Evolutionary conservation across 2,797 vertebrate species (phyloP).

Genomic region (Sebastes oblongus): DNA sequence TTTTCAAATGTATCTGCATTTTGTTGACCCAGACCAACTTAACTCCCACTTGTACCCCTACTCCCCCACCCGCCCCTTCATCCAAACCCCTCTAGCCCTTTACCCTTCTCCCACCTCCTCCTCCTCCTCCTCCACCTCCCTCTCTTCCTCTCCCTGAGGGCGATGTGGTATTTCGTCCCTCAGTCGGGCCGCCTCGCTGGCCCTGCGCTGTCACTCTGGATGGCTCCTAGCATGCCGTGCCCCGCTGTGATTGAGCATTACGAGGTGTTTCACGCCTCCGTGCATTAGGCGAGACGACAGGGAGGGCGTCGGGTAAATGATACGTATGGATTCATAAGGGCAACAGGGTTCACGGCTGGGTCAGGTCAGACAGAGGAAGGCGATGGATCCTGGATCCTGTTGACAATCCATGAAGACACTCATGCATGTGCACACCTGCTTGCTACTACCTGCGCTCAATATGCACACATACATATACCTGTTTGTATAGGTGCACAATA

Average conservation of each 20-base stretch:
- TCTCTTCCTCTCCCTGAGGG: constrained; percentile 70
- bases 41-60: constrained; percentile 14
- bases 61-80: not conserved
- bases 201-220: constrained; percentile 74
- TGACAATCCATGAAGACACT: constrained; percentile 33
- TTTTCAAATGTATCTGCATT: not conserved
- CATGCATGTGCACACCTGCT: constrained; percentile 22
- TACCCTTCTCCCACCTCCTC: constrained; percentile 30
- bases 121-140: constrained; percentile 21
- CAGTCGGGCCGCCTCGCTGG: constrained; percentile 40
- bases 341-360: constrained; percentile 83
- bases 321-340: constrained; percentile 84
- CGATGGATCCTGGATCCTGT: not conserved
- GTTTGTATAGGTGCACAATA: not conserved
- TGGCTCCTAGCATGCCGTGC: constrained; percentile 66
- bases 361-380: constrained; percentile 74
- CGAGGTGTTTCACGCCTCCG: constrained; percentile 87
- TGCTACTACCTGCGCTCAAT: constrained; percentile 5
- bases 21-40: not conserved
- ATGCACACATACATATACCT: not conserved
- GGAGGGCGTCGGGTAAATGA: constrained; percentile 79
- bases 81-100: constrained; percentile 24
- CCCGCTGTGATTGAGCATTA: constrained; percentile 89
- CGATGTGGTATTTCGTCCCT: constrained; percentile 69
- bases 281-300: constrained; percentile 86